Conservation (phyloP, 2,113 vertebrate species). For the Platichthys stellatus region DNA sequence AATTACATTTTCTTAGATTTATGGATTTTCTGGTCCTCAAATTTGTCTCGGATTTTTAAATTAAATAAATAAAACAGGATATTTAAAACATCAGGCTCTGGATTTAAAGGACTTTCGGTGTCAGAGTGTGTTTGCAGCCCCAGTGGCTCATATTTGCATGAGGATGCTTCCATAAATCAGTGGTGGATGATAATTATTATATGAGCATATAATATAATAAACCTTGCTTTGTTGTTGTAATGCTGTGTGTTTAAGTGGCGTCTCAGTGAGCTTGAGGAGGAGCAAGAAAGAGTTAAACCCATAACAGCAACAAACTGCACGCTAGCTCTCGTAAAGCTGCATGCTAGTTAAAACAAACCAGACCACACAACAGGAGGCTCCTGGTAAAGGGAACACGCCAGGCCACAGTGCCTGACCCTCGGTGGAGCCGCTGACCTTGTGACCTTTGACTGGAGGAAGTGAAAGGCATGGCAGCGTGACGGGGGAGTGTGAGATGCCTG, state of each 20-base stretch:
- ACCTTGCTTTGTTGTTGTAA: neutral
- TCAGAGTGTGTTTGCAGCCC: neutral
- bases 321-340: conserved; percentile 55
- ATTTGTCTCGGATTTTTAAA: no score
- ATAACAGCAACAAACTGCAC: conserved; percentile 47
- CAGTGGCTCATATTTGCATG: neutral
- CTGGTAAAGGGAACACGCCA: conserved; percentile 27
- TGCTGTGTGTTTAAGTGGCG: conserved; percentile 8
- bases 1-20: no score
- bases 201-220: neutral
- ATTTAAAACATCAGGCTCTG: neutral
- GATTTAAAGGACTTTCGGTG: neutral
- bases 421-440: conserved; percentile 57
- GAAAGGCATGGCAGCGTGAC: conserved; percentile 68
- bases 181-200: neutral
- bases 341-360: conserved; percentile 75
- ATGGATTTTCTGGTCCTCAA: no score
- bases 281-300: conserved; percentile 46
- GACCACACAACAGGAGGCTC: conserved; percentile 73
- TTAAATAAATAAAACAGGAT: no score
- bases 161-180: neutral
- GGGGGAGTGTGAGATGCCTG: conserved; percentile 69
- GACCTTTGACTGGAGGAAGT: conserved; percentile 76
- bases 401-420: conserved; percentile 66
- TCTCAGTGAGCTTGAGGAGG: neutral